These are phyloP conservation scores for Pseudanteris insignis DNA, from an alignment of 2,888 invertebrate species.

Conservation along the genomic window DNA sequence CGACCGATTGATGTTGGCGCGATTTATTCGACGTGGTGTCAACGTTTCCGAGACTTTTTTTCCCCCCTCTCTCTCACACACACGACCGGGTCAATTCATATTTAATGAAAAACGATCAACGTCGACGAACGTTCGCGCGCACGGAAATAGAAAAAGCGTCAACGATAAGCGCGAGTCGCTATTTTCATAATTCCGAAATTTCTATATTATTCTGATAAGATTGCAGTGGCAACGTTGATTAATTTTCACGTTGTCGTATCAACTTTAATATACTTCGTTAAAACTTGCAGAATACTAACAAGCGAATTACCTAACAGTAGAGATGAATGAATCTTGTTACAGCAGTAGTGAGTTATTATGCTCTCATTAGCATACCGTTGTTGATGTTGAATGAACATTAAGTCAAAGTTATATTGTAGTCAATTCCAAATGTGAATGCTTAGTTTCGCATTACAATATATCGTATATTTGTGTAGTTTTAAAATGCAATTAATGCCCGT, in stretches of 20 bases:
- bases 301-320: constrained; percentile 37
- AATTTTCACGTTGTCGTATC: constrained; percentile 39
- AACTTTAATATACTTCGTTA: constrained; percentile 40
- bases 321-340: constrained; percentile 41
- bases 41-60: too few relatives aligned
- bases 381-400: constrained; percentile 40
- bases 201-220: constrained; percentile 22
- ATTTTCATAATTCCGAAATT: constrained; percentile 11
- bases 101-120: too few relatives aligned
- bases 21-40: too few relatives aligned
- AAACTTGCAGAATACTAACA: constrained; percentile 40
- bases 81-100: too few relatives aligned
- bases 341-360: constrained; percentile 39
- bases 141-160: too few relatives aligned
- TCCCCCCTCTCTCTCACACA: too few relatives aligned
- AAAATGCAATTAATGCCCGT: neutral
- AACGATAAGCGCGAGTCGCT: too few relatives aligned
- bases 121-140: too few relatives aligned
- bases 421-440: constrained; percentile 15
- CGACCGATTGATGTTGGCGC: too few relatives aligned
- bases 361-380: constrained; percentile 37
- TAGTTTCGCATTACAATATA: constrained; percentile 13
- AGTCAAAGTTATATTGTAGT: constrained; percentile 27
- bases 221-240: constrained; percentile 31
- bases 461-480: neutral